Conservation (phyloP, 2,113 vertebrate genomes). For the Chloropsis cyanopogon region DNA sequence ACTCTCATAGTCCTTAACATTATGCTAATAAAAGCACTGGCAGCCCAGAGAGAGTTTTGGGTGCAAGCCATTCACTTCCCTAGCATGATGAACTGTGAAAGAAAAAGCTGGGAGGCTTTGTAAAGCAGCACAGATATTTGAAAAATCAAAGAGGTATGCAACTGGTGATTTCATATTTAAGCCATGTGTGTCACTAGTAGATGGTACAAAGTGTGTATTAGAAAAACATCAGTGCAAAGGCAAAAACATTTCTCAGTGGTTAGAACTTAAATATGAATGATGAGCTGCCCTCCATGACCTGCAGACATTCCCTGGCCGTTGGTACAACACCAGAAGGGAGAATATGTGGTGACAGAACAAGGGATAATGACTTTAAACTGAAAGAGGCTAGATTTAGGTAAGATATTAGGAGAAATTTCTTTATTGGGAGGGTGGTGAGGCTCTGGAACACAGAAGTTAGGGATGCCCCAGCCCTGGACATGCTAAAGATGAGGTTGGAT, state of each 20-base stretch:
- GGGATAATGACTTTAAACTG: not conserved
- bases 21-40: not conserved
- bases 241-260: not conserved
- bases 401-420: not conserved
- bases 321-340: not conserved
- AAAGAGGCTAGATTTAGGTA: not conserved
- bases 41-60: not conserved
- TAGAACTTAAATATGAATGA: not conserved
- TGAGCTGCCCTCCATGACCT: not conserved
- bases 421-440: not conserved
- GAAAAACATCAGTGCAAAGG: not conserved
- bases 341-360: not conserved
- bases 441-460: not conserved
- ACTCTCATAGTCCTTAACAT: not conserved
- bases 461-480: not conserved
- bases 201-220: not conserved
- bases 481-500: not conserved
- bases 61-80: not conserved
- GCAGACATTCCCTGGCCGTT: not conserved
- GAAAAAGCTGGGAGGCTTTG: not conserved
- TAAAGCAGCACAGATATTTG: not conserved
- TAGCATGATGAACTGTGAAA: not conserved
- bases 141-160: not conserved
- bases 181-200: not conserved
- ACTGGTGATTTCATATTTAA: not conserved